These are phyloP conservation scores for Gymnoscopelus microlampas DNA, from an alignment of 2,797 vertebrate genomes.

Conservation along the genomic window DNA sequence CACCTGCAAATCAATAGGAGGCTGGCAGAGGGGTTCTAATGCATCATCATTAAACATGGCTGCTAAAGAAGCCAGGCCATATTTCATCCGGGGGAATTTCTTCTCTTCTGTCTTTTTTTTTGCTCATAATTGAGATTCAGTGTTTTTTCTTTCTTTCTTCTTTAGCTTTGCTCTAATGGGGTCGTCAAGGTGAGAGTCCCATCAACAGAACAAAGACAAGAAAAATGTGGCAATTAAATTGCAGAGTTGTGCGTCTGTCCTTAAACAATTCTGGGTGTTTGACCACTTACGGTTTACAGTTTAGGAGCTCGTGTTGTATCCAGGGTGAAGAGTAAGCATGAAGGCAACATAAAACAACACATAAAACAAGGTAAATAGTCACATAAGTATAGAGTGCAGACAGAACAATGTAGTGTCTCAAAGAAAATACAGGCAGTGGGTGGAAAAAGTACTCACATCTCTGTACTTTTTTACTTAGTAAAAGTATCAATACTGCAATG, in stretches of 20 bases:
- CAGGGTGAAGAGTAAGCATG: no score
- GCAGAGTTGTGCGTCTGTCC: no score
- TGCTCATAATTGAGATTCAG: slow-evolving; percentile 42
- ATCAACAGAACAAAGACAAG: slow-evolving; percentile 33
- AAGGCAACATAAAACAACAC: no score
- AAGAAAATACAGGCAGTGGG: no score
- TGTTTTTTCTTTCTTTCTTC: slow-evolving; percentile 11
- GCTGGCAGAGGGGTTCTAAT: slow-evolving; percentile 26
- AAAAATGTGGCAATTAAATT: no score
- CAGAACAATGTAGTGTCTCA: no score
- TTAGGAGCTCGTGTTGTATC: neutral
- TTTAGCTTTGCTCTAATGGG: slow-evolving; percentile 55
- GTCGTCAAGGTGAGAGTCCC: slow-evolving; percentile 50
- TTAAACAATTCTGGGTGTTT: no score
- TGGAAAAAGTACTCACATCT: no score
- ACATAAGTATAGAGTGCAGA: no score
- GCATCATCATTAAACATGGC: slow-evolving; percentile 51
- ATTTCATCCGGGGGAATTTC: slow-evolving; percentile 54
- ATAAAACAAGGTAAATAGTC: no score
- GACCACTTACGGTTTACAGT: neutral
- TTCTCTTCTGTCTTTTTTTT: neutral
- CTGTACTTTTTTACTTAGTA: no score
- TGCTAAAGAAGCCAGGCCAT: slow-evolving; percentile 41
- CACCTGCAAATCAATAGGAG: slow-evolving; percentile 52
- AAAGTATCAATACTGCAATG: no score